Conservation (phyloP, 2,888 invertebrate genomes). For the Pheosia tremula region DNA sequence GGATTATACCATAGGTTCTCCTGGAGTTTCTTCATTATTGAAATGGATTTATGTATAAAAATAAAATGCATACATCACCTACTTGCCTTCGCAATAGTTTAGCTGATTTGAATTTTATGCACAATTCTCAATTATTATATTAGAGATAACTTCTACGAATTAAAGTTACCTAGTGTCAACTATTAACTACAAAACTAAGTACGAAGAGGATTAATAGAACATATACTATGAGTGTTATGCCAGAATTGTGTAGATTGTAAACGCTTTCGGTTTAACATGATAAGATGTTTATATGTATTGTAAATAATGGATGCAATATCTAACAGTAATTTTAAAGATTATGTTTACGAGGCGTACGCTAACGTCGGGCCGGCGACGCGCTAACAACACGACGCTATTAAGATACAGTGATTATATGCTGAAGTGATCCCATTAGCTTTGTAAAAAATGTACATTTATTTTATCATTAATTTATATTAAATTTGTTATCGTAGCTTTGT, state of each 20-base stretch:
- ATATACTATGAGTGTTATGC: constrained; percentile 16
- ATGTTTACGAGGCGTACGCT: constrained; percentile 45
- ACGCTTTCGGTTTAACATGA: constrained; percentile 32
- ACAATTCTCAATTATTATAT: constrained; percentile 63
- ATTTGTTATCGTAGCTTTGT: constrained; percentile 84
- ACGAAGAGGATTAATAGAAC: constrained; percentile 36
- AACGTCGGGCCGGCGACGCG: constrained; percentile 39
- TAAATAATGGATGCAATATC: constrained; percentile 46
- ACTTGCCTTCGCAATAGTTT: constrained; percentile 79
- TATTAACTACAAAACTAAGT: constrained; percentile 47
- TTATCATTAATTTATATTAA: constrained; percentile 83
- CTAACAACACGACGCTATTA: constrained; percentile 56
- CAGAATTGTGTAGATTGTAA: constrained; percentile 34
- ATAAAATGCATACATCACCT: constrained; percentile 73
- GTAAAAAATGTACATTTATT: constrained; percentile 83
- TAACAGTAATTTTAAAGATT: constrained; percentile 43
- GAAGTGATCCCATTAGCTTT: constrained; percentile 78
- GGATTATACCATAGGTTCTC: constrained; percentile 48
- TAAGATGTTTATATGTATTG: constrained; percentile 36
- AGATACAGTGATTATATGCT: constrained; percentile 74
- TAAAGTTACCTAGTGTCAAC: constrained; percentile 72
- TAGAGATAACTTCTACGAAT: constrained; percentile 58
- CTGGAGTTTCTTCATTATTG: constrained; percentile 50
- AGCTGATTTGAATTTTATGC: constrained; percentile 70
- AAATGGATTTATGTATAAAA: constrained; percentile 46